Evolutionary conservation across 2,888 invertebrate species (phyloP).

Genomic region (Watsonalla cultraria): DNA sequence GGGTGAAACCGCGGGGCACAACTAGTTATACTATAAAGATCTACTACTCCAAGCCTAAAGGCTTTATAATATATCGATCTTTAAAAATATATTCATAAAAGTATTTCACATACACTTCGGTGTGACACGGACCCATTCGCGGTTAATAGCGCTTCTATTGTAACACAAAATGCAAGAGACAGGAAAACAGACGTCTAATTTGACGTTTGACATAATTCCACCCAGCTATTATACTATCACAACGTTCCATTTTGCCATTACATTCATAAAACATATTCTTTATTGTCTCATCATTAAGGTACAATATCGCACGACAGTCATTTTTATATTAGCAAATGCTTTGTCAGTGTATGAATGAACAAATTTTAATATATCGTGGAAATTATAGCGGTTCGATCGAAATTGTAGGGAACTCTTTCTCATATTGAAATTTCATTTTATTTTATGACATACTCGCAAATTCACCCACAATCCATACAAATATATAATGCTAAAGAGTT

Average conservation of each 20-base stretch:
- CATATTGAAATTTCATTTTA: background rate
- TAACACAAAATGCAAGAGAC: slow-evolving; percentile 65
- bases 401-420: background rate
- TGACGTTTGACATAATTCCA: slow-evolving; percentile 70
- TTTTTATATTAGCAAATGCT: background rate
- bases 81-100: background rate
- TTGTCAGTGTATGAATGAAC: background rate
- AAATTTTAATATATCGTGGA: background rate
- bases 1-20: no score
- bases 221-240: slow-evolving; percentile 47
- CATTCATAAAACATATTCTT: slow-evolving; percentile 14
- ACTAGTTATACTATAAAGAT: no score
- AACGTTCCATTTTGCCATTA: slow-evolving; percentile 36
- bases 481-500: no score
- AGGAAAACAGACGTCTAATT: slow-evolving; percentile 67
- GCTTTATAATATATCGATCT: no score
- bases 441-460: no score
- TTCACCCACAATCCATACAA: no score
- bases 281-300: slow-evolving; percentile 13
- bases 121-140: slow-evolving; percentile 34
- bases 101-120: slow-evolving; percentile 22
- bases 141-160: slow-evolving; percentile 60
- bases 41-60: no score
- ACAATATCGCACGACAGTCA: slow-evolving; percentile 13
- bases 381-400: background rate